These are phyloP conservation scores for Seira ritae DNA, from an alignment of 2,888 invertebrate species.

Conservation along the genomic window DNA sequence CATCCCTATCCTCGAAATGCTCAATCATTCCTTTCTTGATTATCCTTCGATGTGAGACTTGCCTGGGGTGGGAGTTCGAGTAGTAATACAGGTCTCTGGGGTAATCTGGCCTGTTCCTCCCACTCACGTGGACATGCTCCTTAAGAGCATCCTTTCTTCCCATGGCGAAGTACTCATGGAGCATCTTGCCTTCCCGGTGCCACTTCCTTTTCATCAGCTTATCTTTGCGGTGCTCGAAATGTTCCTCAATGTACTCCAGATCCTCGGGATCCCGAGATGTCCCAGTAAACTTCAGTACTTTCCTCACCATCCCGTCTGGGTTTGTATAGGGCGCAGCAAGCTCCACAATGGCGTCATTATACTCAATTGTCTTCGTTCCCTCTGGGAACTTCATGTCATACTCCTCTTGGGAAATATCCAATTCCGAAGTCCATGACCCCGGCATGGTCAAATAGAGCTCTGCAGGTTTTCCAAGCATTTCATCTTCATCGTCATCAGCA, in stretches of 20 bases:
- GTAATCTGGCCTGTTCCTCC: slow-evolving; percentile 66
- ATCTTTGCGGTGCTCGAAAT: slow-evolving; percentile 83
- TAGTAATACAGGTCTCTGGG: slow-evolving; percentile 70
- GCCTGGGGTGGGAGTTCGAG: slow-evolving; percentile 65
- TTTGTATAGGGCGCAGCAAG: slow-evolving; percentile 87
- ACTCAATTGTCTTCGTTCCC: slow-evolving; percentile 80
- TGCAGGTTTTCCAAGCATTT: slow-evolving; percentile 44
- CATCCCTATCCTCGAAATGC: slow-evolving; percentile 70
- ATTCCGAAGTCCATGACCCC: slow-evolving; percentile 83
- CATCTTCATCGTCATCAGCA: slow-evolving; percentile 73
- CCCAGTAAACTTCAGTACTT: slow-evolving; percentile 81
- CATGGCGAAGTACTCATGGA: slow-evolving; percentile 81
- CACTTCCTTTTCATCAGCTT: slow-evolving; percentile 79
- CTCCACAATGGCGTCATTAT: slow-evolving; percentile 85
- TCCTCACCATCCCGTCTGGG: slow-evolving; percentile 83
- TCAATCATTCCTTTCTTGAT: slow-evolving; percentile 69
- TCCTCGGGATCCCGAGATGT: slow-evolving; percentile 78
- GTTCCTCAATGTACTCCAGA: slow-evolving; percentile 78
- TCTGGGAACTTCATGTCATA: slow-evolving; percentile 84
- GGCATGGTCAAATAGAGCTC: slow-evolving; percentile 88
- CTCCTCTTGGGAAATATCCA: slow-evolving; percentile 80
- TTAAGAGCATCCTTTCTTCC: slow-evolving; percentile 84
- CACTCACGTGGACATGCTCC: slow-evolving; percentile 71
- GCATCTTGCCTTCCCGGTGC: slow-evolving; percentile 78
- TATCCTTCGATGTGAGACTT: slow-evolving; percentile 65